phyloP scores from a whole-genome alignment of 1,140 invertebrate species.

The Aphelenchoides besseyi region DNA sequence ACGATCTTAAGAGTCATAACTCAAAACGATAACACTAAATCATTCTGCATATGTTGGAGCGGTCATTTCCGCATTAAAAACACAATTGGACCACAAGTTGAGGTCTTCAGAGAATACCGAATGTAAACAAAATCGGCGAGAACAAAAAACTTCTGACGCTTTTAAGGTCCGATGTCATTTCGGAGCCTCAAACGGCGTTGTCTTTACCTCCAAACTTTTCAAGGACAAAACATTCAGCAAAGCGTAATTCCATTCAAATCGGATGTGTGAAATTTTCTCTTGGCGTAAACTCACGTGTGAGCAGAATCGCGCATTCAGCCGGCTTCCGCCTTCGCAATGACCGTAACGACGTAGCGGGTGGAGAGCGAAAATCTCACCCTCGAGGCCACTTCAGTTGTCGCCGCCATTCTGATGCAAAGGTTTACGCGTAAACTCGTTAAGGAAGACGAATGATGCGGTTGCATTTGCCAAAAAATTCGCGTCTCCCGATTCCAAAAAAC shows the following conservation, averaged over 20 bases:
- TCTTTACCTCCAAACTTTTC: background rate
- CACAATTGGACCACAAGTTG: background rate
- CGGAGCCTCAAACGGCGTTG: background rate
- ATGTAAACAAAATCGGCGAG: background rate
- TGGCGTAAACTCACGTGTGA: background rate
- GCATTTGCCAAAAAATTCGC: background rate
- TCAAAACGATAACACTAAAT: background rate
- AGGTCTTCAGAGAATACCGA: too few species aligned
- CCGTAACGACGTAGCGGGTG: background rate
- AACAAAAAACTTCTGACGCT: background rate
- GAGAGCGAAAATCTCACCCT: background rate
- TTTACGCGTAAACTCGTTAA: background rate
- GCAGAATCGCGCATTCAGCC: background rate
- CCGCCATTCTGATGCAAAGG: too few species aligned
- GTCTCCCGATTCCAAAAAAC: background rate
- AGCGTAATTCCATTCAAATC: slow-evolving; percentile 1
- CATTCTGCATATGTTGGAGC: background rate
- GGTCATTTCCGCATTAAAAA: background rate
- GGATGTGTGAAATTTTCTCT: background rate
- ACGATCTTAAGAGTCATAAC: background rate
- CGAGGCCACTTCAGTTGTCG: slow-evolving; percentile 1
- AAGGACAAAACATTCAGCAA: background rate
- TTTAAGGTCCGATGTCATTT: background rate
- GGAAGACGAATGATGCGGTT: background rate
- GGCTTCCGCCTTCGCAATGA: background rate